Evolutionary conservation across 2,888 invertebrate genomes (phyloP).

Genomic region (Megaustenia siamemsis): DNA sequence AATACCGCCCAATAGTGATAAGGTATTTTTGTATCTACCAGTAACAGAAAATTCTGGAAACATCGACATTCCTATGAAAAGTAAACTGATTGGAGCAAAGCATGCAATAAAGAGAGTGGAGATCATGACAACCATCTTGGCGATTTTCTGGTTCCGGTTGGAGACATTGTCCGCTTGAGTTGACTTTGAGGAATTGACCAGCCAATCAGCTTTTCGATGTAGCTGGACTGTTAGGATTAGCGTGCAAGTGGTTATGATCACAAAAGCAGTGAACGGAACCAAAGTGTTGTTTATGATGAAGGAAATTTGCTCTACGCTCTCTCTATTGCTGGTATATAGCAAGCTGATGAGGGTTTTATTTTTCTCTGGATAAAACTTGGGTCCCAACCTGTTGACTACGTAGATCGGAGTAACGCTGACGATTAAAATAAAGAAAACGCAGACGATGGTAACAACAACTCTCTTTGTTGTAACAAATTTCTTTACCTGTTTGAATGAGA

Average conservation of each 20-base stretch:
- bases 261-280: neutral
- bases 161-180: neutral
- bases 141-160: too few relatives aligned
- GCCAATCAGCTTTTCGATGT: neutral
- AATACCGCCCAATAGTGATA: neutral
- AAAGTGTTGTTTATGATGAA: too few relatives aligned
- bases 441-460: neutral
- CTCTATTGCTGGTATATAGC: neutral
- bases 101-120: too few relatives aligned
- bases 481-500: neutral
- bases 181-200: neutral
- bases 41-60: slow-evolving; percentile 3
- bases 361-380: neutral
- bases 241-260: neutral
- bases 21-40: neutral
- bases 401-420: neutral
- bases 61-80: neutral
- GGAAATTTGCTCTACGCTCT: neutral
- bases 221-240: neutral
- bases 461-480: neutral
- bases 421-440: neutral
- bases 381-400: neutral
- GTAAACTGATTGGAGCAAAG: too few relatives aligned
- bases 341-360: neutral
- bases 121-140: too few relatives aligned